phyloP scores from a whole-genome alignment of 2,797 vertebrate species.

The Micromesistius poutassou region DNA sequence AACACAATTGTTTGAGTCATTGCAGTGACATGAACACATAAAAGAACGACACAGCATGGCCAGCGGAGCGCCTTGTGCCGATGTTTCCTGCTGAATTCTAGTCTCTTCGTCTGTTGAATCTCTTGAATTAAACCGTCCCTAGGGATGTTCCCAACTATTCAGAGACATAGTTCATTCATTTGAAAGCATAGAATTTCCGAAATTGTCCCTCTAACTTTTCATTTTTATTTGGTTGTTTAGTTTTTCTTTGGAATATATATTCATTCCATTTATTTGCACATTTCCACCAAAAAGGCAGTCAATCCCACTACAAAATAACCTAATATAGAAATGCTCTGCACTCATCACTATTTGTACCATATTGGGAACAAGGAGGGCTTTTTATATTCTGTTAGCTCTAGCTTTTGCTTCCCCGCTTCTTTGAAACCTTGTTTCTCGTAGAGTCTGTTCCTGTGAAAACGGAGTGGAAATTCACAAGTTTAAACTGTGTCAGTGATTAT shows the following conservation, averaged over 20 bases:
- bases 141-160: not conserved
- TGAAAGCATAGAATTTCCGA: not conserved
- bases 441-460: not conserved
- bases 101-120: not conserved
- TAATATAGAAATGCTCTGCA: not conserved
- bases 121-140: not conserved
- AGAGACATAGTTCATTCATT: not conserved
- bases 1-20: not conserved
- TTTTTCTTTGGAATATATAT: not conserved
- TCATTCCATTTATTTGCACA: not conserved
- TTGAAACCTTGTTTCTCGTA: not conserved
- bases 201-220: not conserved
- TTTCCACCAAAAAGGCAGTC: not conserved
- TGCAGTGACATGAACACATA: not conserved
- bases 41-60: not conserved
- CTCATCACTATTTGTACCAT: no score
- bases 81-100: not conserved
- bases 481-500: not conserved
- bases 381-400: no score
- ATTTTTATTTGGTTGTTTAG: no score
- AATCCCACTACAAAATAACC: not conserved
- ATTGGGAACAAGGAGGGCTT: no score
- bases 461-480: not conserved
- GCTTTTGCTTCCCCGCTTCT: not conserved
- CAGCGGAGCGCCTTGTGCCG: not conserved